These are phyloP conservation scores for Heliocidaris tuberculata DNA, from an alignment of 35 echinoderm and acorn worm species.

Conservation along the genomic window DNA sequence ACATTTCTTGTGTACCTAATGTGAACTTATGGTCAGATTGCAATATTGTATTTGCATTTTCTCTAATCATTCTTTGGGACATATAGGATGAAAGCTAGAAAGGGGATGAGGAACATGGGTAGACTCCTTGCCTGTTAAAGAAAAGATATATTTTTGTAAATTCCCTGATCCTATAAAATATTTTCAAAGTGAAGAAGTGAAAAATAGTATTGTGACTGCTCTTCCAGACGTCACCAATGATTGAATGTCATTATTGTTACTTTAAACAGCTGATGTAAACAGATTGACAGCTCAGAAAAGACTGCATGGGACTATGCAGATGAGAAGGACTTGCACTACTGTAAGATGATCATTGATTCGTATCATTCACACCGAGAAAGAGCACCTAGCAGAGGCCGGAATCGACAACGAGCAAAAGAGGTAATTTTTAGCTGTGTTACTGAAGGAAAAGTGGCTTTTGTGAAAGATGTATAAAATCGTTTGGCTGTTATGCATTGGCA, in stretches of 20 bases:
- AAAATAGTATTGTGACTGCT: neutral
- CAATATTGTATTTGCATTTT: no score
- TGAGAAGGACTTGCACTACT: conserved; percentile 81
- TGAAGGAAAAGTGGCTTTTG: neutral
- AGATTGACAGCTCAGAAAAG: conserved; percentile 44
- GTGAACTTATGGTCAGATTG: no score
- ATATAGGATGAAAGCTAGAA: no score
- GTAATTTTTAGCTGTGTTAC: neutral
- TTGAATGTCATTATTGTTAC: neutral
- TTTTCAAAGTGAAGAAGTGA: neutral
- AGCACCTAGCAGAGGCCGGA: conserved; percentile 39
- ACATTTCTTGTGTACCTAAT: no score
- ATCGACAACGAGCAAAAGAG: conserved; percentile 6
- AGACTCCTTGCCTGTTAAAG: no score
- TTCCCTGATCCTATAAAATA: no score
- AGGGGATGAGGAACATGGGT: no score
- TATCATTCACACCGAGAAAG: conserved; percentile 61
- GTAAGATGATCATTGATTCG: conserved; percentile 73
- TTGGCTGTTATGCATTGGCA: neutral
- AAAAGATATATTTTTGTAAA: no score
- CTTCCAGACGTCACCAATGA: neutral
- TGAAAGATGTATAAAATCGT: neutral
- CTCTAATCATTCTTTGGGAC: no score
- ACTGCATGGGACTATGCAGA: conserved; percentile 76
- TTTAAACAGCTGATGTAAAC: conserved; percentile 46